Conservation (phyloP, 2,113 vertebrate genomes). For the Anoplopoma fimbria region DNA sequence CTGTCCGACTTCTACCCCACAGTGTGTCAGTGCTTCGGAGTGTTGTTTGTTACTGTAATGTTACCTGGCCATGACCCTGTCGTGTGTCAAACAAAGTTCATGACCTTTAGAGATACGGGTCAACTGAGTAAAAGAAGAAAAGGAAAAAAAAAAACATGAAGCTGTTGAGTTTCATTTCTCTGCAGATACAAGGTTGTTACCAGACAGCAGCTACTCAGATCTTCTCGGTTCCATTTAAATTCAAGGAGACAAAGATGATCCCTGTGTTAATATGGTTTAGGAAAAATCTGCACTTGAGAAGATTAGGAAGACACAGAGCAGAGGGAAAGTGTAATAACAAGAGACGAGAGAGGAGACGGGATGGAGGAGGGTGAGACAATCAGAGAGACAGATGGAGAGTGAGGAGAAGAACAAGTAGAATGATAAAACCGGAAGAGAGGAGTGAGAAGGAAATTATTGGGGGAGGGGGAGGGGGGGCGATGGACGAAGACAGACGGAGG, state of each 20-base stretch:
- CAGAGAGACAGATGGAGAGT: slow-evolving; percentile 4
- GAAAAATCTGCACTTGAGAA: slow-evolving; percentile 66
- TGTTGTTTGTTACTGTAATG: not conserved
- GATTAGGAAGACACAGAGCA: slow-evolving; percentile 59
- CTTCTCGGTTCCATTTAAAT: slow-evolving; percentile 63
- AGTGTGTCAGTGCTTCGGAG: not conserved
- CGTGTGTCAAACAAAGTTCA: slow-evolving; percentile 3
- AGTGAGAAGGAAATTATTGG: slow-evolving; percentile 16
- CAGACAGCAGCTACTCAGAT: slow-evolving; percentile 48
- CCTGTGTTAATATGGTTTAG: slow-evolving; percentile 74
- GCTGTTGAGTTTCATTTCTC: slow-evolving; percentile 48
- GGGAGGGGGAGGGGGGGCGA: not conserved
- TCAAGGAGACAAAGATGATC: slow-evolving; percentile 69
- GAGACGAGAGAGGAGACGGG: slow-evolving; percentile 15
- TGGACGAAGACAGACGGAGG: slow-evolving; percentile 15
- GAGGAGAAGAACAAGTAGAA: slow-evolving; percentile 15
- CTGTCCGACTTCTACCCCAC: not conserved
- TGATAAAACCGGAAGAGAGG: not conserved
- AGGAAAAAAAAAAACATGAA: slow-evolving; percentile 2
- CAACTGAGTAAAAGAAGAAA: not conserved
- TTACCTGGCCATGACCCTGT: slow-evolving; percentile 6
- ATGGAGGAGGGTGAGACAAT: not conserved
- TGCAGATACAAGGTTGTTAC: slow-evolving; percentile 37
- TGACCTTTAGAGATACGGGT: not conserved
- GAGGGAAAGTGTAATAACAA: slow-evolving; percentile 43